Base-by-base conservation (phyloP, 2,113 vertebrate species). In the Campylorhamphus procurvoides region DNA sequence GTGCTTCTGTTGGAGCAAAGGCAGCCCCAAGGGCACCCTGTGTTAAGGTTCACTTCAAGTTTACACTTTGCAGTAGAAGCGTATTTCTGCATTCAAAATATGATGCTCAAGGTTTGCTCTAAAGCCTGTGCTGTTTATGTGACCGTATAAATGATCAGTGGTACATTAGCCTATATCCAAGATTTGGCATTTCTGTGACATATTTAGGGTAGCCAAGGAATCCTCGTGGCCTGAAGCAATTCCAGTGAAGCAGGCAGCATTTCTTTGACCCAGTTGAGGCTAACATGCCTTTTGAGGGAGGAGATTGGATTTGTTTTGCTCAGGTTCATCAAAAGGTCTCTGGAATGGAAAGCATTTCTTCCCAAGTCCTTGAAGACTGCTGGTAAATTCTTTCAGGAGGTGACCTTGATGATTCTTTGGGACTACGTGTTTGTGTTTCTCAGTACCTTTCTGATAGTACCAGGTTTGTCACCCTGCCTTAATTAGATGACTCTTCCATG, bases 271-370 rank as follows among this genome's bases (percentile, higher is more conserved):
- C 92, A 40, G 8, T 14, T 90, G 60, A 87, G 18, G 27, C 60
- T 84, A 19, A 66, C 7, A 0, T 67, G 58, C 42, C 35, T 66
- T 90, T 67, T 59, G 82, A 92, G 60, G 76, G 44, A 59, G 59
- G 72, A 47, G 82, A 37, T n/a, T 47, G 29, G 60, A 16, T 94
- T 90, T 84, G 42, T 76, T 91, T 63, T 92, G 64, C 44, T 53
- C 12, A 6, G 18, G 83, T 95, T 92, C 73, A 60, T 81, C 60
- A 33, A 37, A 85, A 72, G 79, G 73, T 81, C 76, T 78, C 85
- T 81, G 66, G 79, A 78, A 94, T 64, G 47, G 68, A 49, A 93
- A 89, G 23, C 86, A 13, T 92, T 92, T 84, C 28, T 91, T 64
- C 27, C 29, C 12, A 31, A 76, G 55, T n/a, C 74, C 64, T 84